Evolutionary conservation across 2,888 invertebrate genomes (phyloP), one percentile per base, ranked within the genome.

Genomic region (Hemistola chrysoprasaria): DNA sequence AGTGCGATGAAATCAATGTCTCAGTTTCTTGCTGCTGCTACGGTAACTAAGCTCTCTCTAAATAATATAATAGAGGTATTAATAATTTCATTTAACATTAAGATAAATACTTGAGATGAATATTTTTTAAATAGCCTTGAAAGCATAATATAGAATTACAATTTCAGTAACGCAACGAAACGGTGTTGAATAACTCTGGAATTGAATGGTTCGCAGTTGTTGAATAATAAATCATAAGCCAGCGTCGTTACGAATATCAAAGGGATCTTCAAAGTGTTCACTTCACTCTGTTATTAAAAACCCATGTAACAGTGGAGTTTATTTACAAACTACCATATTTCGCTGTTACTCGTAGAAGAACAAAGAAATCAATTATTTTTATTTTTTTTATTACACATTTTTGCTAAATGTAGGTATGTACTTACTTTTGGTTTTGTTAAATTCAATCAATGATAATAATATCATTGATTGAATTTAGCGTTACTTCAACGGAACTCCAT

Each of bases 221-320:
- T 78, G 69, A 79, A 77, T 78, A 76, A 80, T 79, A 79, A 78
- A 81, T 82, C 71, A 72, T 71, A 71, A 71, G 69, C 65, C 62
- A 54, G 53, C 60, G 59, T 60, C 59, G 62, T 55, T 48, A 59
- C 59, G 58, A 69, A 74, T 73, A 76, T 81, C 81, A 79, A 80
- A 82, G 76, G 54, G 61, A 74, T 72, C 71, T 74, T 72, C 78
- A 76, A 77, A 78, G 76, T 66, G 71, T 67, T 69, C 71, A 66
- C 65, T 73, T 71, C 71, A 72, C 65, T 64, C 56, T 67, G 63
- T 68, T 74, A 72, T 66, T 66, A 71, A 72, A 72, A 54, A 59
- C 52, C 55, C 59, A 57, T 59, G 63, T 67, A 63, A 66, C 67
- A 59, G 52, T 62, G 50, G 59, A 63, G 53, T 61, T 39, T 61